Percentiles rank a stretch among this genome's conserved stretches.
Conservation (phyloP, 2,797 vertebrate genomes). For the Coregonus suidteri region DNA sequence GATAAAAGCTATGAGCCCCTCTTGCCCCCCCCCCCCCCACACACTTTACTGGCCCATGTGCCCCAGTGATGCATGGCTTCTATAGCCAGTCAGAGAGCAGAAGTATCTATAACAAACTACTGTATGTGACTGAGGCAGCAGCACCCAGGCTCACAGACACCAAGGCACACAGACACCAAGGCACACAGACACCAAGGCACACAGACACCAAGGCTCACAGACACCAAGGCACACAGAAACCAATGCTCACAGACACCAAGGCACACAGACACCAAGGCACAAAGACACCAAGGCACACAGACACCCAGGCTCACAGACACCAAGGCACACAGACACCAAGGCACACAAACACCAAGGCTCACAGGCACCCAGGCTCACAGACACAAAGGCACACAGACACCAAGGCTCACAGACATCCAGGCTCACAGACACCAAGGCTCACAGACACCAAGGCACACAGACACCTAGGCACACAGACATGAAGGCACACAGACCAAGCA, state of each 20-base stretch:
- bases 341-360: constrained; percentile 35
- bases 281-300: too few relatives aligned
- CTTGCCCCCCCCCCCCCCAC: constrained; percentile 41
- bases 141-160: constrained; percentile 30
- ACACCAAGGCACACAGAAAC: too few relatives aligned
- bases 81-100: constrained; percentile 64
- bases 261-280: too few relatives aligned
- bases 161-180: constrained; percentile 31
- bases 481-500: constrained; percentile 1
- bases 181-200: constrained; percentile 35
- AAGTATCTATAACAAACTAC: constrained; percentile 67
- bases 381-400: too few relatives aligned
- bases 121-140: constrained; percentile 29
- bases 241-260: too few relatives aligned
- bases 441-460: too few relatives aligned
- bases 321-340: constrained; percentile 31
- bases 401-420: too few relatives aligned
- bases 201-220: too few relatives aligned
- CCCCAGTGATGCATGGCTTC: constrained; percentile 72
- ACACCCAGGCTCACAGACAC: not conserved
- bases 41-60: constrained; percentile 69
- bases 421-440: too few relatives aligned
- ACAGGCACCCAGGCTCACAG: too few relatives aligned
- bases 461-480: too few relatives aligned
- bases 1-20: constrained; percentile 68